Evolutionary conservation across 1,140 invertebrate species (phyloP), one percentile per base, ranked within the genome.

Genomic region (Pseudoatta argentina): DNA sequence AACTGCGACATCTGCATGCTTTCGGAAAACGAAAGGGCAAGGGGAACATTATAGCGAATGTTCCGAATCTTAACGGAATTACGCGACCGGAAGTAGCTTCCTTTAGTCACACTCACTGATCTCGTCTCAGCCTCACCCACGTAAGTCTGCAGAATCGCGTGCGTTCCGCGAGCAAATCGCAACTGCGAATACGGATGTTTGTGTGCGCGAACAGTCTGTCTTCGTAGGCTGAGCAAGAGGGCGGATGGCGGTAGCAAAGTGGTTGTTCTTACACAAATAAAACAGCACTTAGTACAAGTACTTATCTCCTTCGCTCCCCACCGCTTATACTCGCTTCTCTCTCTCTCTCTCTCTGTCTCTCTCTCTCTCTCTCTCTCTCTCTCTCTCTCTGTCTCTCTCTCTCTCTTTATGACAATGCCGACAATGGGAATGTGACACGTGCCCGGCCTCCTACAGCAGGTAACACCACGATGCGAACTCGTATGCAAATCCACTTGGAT

Each of bases 341-440:
- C 61, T 78, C 73, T 48, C 72, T 73, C 86, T 71, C 76, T 86
- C 81, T 69, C n/a, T 73, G 85, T 71, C 76, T 86, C 77, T 69
- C n/a, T 86, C 81, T 69, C n/a, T 51, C 59, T 57, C 21, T 39
- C n/a, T 72, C 44, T 67, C 51, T 66, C 51, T 66, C 48, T 21
- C 27, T 55, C 86, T 18, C 61, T 86, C 51, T 78, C 71, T 82
- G 61, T 53, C 76, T 55, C 48, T 30, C 66, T 55, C 48, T 30
- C 66, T 53, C 81, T 55, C 48, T 30, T 30, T 85, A 85, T 88
- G 91, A 93, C 91, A 93, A 94, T 91, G 93, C 91, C 93, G 94
- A 94, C 93, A 95, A 95, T 95, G 94, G 93, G 92, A 95, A 94
- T 94, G 94, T 93, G 94, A 94, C 94, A 94, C 94, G 92, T 93